phyloP scores from a whole-genome alignment of 1,140 invertebrate genomes.

The Atta cephalotes region DNA sequence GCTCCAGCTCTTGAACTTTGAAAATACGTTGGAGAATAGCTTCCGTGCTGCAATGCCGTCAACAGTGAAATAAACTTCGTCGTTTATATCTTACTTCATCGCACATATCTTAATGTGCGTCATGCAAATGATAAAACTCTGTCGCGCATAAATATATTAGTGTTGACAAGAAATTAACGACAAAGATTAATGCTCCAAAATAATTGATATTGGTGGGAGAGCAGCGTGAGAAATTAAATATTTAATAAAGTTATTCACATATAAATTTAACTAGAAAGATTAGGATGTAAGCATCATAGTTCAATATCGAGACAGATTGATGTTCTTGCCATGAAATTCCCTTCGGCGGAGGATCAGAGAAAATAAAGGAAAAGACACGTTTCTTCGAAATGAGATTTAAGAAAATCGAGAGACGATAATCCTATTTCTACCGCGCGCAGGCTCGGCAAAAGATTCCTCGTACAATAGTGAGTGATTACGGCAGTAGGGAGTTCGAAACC shows the following conservation, averaged over 20 bases:
- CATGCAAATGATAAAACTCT: conserved; percentile 44
- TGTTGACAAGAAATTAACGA: conserved; percentile 28
- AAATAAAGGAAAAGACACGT: conserved; percentile 59
- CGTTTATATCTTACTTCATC: neutral
- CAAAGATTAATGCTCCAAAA: neutral
- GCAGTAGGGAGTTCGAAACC: conserved; percentile 31
- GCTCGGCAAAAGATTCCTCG: conserved; percentile 56
- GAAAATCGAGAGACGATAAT: conserved; percentile 34
- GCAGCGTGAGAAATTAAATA: neutral
- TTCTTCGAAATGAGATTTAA: conserved; percentile 68
- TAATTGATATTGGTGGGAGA: conserved; percentile 26
- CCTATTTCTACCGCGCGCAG: conserved; percentile 48
- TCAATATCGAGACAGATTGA: conserved; percentile 29
- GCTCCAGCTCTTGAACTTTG: conserved; percentile 42
- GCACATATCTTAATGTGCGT: conserved; percentile 18
- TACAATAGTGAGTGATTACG: conserved; percentile 31
- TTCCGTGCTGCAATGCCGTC: conserved; percentile 31
- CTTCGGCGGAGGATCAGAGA: conserved; percentile 31
- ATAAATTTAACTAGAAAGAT: conserved; percentile 10
- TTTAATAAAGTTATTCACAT: conserved; percentile 22
- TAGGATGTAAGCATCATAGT: conserved; percentile 20
- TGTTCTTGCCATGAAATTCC: conserved; percentile 1
- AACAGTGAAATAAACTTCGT: conserved; percentile 48
- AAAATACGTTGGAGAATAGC: conserved; percentile 52
- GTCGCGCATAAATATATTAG: conserved; percentile 32